Evolutionary conservation across 2,888 invertebrate species (phyloP), one percentile per base, ranked within the genome.

Genomic region (Dolichomitus sp.): DNA sequence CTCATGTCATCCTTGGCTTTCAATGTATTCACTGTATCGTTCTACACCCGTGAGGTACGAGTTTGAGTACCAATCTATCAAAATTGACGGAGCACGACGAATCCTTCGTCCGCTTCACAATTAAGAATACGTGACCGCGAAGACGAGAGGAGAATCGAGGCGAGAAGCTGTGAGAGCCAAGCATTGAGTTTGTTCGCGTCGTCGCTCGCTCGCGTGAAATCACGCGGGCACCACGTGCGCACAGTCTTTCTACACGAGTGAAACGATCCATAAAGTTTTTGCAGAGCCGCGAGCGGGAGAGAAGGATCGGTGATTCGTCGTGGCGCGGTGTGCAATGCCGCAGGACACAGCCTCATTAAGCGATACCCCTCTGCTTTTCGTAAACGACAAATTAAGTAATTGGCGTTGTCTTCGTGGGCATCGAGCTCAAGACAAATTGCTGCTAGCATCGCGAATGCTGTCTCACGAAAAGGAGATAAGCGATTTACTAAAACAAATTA

Each of bases 131-230:
- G 80, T 83, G 80, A 83, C 80, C 59, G 76, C 76, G 66, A 73
- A 83, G 77, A 72, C 57, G 70, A 42, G 33, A 23, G 40, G 66
- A 42, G 6, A 12, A 63, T 23, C 12, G 50, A 37, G 33, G 59
- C 59, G 59, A 59, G 33, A 59, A 59, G 33, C 30, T 30, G 48
- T 33, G 61, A 57, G 37, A 79, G 30, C 17, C 50, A 59, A 68
- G 69, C 69, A 61, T 80, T 42, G 66, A 72, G 61, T 75, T 69
- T 66, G 61, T 45, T 42, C 33, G 75, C 81, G 85, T 87, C 85
- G 76, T 70, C 61, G 75, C 61, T 61, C 73, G 81, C 78, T 83
- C 80, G 83, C 74, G 84, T 78, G 84, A 85, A 84, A 83, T 85
- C 84, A 84, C 80, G 84, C 85, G 75, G 78, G 61, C 80, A 74